Base-by-base conservation (phyloP, 1,140 invertebrate genomes). In the Gryon sp. region DNA sequence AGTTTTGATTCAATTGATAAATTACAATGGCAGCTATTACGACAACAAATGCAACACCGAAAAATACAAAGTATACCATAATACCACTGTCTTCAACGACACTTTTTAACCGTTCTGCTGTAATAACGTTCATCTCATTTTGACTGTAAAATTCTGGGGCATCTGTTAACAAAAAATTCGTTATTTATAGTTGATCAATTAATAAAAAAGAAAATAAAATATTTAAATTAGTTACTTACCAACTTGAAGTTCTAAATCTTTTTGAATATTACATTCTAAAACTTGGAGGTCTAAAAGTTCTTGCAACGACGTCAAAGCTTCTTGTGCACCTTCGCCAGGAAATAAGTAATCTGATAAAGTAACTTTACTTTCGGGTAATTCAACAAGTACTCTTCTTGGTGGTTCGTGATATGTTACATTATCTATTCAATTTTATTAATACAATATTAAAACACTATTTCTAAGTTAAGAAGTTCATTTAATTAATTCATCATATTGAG, bases 301-400 rank as follows among this genome's bases (percentile, higher is more conserved):
- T 79, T 92, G 90, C 5, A 95, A 90, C 1, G 94, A 93, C 20
- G 92, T 89, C 30, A 94, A 85, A 4, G 93, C 92, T 83, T 96
- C 94, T 36, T 92, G 90, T 0, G 92, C 90, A 1, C 92, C 93
- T 88, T 96, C 95, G 4, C 95, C 95, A 55, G 94, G 94, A 82
- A 96, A 96, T 30, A 95, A 86, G 86, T 97, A 97, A 85, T 96
- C 95, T 46, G 93, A 95, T 4, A 96, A 89, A 14, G 92, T 92
- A 14, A 96, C 84, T 63, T 91, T 89, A 20, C 90, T 92, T 16
- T 91, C 88, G 19, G 92, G 91, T 5, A 94, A 82, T 16, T 91
- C 90, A 4, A 94, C 92, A 48, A 95, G 89, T 1, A 96, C 94
- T 76, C 95, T 87, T 34, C 94, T 89, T 2, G 95, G 95, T 15